Evolutionary conservation across 2,888 invertebrate genomes (phyloP).

Genomic region (Mythimna impura): DNA sequence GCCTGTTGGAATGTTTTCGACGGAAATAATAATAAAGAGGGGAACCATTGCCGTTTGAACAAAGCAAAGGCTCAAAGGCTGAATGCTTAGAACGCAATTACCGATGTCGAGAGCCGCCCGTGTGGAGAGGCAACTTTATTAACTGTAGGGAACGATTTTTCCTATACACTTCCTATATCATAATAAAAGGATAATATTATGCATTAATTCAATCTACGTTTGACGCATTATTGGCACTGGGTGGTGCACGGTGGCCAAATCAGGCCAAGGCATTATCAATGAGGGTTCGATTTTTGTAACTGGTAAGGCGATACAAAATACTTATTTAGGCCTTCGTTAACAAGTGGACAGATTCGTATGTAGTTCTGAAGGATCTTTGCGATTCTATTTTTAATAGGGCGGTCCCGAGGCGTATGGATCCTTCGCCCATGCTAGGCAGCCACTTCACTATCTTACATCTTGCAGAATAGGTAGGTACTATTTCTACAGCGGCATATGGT

Average conservation of each 20-base stretch:
- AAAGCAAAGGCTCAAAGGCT: slow-evolving; percentile 78
- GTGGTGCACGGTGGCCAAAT: not conserved
- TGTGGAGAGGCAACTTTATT: slow-evolving; percentile 67
- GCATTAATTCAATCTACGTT: not conserved
- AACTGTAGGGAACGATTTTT: slow-evolving; percentile 51
- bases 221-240: too few relatives aligned
- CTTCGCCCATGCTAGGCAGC: not conserved
- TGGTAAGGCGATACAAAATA: too few relatives aligned
- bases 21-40: slow-evolving; percentile 81
- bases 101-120: slow-evolving; percentile 69
- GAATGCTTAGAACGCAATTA: slow-evolving; percentile 80
- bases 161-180: slow-evolving; percentile 10
- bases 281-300: not conserved
- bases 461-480: not conserved
- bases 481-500: not conserved
- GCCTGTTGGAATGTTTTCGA: slow-evolving; percentile 75
- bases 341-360: not conserved
- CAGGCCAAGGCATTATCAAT: not conserved
- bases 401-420: not conserved
- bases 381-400: not conserved
- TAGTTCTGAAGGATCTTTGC: not conserved
- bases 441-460: not conserved
- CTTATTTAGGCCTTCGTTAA: not conserved
- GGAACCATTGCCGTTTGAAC: slow-evolving; percentile 73
- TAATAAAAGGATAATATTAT: slow-evolving; percentile 3